Conservation (phyloP, 2,888 invertebrate genomes). For the Sphaerophoria taeniata region DNA sequence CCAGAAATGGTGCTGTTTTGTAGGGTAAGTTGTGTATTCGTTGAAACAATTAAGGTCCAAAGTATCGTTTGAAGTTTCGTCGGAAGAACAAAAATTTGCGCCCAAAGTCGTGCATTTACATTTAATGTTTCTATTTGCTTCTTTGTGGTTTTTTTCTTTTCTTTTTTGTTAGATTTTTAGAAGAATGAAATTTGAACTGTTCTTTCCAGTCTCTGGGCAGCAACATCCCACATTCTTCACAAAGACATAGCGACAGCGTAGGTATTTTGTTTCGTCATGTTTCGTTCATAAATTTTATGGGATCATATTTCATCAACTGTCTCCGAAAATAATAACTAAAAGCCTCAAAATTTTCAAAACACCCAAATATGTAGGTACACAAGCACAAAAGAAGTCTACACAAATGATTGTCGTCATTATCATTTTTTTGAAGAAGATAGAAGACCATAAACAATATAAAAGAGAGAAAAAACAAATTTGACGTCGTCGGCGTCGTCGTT, state of each 20-base stretch:
- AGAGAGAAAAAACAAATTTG: background rate
- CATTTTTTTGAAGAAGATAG: background rate
- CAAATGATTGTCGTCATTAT: conserved; percentile 1
- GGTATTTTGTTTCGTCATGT: conserved; percentile 58
- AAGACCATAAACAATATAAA: conserved; percentile 1
- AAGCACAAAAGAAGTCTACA: conserved; percentile 11
- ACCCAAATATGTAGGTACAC: background rate
- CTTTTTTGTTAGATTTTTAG: background rate
- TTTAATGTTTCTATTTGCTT: too few relatives aligned
- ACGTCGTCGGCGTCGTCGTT: background rate
- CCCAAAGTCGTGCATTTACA: background rate
- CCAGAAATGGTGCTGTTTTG: background rate
- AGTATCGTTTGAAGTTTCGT: background rate
- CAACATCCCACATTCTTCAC: background rate
- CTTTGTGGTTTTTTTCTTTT: background rate
- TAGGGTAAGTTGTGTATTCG: too few relatives aligned
- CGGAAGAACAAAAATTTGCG: background rate
- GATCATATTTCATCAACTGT: conserved; percentile 72
- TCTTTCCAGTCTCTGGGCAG: conserved; percentile 44
- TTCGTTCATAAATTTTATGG: conserved; percentile 60
- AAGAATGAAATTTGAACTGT: conserved; percentile 65
- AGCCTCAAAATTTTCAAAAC: conserved; percentile 41
- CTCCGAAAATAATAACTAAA: conserved; percentile 58
- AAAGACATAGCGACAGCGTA: conserved; percentile 11
- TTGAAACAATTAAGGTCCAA: background rate